Percentiles rank a stretch among this genome's conserved stretches.
These are phyloP conservation scores for Eretmochelys imbricata DNA, from an alignment of 2,113 vertebrate species.

Conservation along the genomic window DNA sequence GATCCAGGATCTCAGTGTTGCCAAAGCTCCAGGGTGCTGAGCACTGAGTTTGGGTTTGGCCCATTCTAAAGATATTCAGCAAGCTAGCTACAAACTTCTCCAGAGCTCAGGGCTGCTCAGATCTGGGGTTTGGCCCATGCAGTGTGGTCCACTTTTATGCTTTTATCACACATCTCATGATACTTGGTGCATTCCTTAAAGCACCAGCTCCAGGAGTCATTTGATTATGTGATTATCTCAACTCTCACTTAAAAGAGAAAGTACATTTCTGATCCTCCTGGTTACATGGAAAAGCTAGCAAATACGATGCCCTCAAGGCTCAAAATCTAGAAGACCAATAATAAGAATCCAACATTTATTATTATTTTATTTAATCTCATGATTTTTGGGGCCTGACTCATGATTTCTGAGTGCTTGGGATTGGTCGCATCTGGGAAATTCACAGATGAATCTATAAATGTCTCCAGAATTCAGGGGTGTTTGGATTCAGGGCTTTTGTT, in stretches of 20 bases:
- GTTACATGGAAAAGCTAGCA: neutral
- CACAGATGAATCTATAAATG: neutral
- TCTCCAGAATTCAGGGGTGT: neutral
- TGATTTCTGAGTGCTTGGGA: neutral
- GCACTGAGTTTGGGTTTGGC: neutral
- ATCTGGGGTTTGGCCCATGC: neutral
- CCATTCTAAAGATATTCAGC: neutral
- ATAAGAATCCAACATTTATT: neutral
- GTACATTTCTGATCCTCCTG: neutral
- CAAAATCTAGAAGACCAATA: neutral
- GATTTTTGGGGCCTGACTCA: neutral
- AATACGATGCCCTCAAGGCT: neutral
- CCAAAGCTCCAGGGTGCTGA: neutral
- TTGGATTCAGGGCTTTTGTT: neutral
- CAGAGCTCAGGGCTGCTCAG: neutral
- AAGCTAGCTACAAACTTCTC: neutral
- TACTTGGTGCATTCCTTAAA: neutral
- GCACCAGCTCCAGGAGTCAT: neutral
- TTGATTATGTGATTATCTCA: neutral
- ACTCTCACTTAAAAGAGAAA: neutral
- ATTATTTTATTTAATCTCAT: neutral
- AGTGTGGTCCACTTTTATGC: neutral
- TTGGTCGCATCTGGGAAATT: neutral
- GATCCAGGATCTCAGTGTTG: fast-evolving
- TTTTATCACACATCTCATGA: neutral